phyloP scores from a whole-genome alignment of 1,140 invertebrate species.

The Pseudomyrmex dendroicus region DNA sequence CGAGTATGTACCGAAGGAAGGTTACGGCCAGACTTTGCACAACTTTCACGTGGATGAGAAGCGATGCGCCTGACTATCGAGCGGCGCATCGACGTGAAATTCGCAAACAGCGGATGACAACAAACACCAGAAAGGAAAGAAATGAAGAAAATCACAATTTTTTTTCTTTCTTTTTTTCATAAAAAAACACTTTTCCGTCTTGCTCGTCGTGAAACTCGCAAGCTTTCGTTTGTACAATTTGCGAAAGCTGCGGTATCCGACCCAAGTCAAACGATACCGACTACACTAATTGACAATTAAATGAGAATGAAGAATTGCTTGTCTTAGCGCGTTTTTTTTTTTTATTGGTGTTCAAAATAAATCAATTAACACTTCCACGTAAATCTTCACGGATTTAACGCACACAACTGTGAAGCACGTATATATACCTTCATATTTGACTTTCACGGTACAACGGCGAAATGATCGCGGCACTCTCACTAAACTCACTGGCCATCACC shows the following conservation, averaged over 20 bases:
- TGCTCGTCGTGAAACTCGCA: background rate
- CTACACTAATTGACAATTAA: background rate
- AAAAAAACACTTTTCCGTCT: background rate
- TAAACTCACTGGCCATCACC: slow-evolving; percentile 82
- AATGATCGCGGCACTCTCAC: slow-evolving; percentile 84
- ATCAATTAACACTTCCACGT: slow-evolving; percentile 69
- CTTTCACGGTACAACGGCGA: slow-evolving; percentile 79
- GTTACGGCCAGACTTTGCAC: slow-evolving; percentile 31
- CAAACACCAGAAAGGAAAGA: background rate
- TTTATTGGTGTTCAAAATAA: background rate
- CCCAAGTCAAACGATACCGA: background rate
- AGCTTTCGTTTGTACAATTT: background rate
- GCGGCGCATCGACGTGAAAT: background rate
- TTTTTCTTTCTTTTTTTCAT: too few relatives aligned
- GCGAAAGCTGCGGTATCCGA: background rate
- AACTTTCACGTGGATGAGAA: slow-evolving; percentile 70
- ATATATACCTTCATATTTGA: slow-evolving; percentile 80
- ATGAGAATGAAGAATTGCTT: background rate
- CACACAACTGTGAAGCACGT: slow-evolving; percentile 52
- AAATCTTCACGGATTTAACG: background rate
- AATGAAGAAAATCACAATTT: background rate
- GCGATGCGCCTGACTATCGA: slow-evolving; percentile 31
- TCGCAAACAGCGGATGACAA: background rate
- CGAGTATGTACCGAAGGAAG: slow-evolving; percentile 10
- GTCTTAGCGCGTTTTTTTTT: background rate